These are phyloP conservation scores for Eolophus roseicapilla DNA, from an alignment of 2,113 vertebrate species.

Conservation along the genomic window DNA sequence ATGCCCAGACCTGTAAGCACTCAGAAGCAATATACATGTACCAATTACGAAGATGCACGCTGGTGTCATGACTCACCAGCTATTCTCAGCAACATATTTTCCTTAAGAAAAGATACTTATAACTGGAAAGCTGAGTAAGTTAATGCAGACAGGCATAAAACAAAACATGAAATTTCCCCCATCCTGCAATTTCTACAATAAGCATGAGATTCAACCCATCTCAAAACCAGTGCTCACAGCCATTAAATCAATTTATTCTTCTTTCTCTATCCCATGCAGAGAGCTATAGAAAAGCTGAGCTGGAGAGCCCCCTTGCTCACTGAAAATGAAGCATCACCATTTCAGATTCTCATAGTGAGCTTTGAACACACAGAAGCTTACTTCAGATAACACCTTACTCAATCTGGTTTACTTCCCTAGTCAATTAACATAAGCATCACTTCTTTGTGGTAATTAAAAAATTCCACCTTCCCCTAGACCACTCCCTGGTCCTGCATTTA, in stretches of 20 bases:
- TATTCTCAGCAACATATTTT: not conserved
- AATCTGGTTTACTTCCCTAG: not conserved
- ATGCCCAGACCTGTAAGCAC: not conserved
- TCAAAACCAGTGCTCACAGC: not conserved
- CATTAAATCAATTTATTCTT: conserved; percentile 18
- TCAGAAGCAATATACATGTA: not conserved
- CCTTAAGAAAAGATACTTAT: not conserved
- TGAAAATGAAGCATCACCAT: not conserved
- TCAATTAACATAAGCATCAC: not conserved
- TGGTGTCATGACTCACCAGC: not conserved
- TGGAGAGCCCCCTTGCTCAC: not conserved
- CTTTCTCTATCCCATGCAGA: not conserved
- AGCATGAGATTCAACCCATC: not conserved
- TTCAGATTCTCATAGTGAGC: not conserved
- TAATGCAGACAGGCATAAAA: not conserved
- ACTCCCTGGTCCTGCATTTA: not conserved
- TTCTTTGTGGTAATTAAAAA: not conserved
- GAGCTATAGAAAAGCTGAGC: not conserved
- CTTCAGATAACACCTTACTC: not conserved
- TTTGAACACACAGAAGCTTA: not conserved
- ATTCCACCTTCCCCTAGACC: not conserved
- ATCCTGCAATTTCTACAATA: conserved; percentile 1
- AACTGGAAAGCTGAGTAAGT: not conserved
- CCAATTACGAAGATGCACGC: not conserved
- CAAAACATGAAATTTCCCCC: not conserved